Evolutionary conservation across 1,140 invertebrate species (phyloP), one percentile per base, ranked within the genome.

Genomic region (Teleopsis dalmanni): DNA sequence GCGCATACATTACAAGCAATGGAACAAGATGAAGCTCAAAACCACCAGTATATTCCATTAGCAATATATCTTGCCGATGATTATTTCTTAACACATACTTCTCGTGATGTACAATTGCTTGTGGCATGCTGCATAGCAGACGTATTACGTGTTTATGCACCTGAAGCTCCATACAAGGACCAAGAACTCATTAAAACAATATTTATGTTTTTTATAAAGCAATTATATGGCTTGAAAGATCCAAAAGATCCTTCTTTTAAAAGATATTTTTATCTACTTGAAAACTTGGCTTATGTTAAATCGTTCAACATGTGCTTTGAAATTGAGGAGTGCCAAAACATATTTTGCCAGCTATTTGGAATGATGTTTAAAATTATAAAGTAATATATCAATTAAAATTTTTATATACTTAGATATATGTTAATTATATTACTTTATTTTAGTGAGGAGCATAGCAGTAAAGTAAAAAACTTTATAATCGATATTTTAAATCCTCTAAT

Each of bases 291-390:
- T 9, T 98, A 95, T 73, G 94, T 97, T 18, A 98, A 98, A 70
- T 95, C 93, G 0, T 98, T 98, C 72, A 97, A 97, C 72, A 97
- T 98, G 85, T 98, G 95, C 72, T 94, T 98, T 70, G 95, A 98
- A 69, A 72, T 98, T 31, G 94, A 98, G 72, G 93, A 97, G 71
- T 95, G 88, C 59, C 91, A 97, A 73, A 91, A 95, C 72, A 96
- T 98, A 59, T 95, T 98, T 70, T 93, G 91, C 63, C 83, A 84
- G 33, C 76, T 98, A 1, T 97, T 97, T 73, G 84, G 85, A 40
- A 78, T 96, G n/a, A 95, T 98, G 80, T 97, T 98, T 70, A 88
- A 84, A 72, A 94, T 95, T 72, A 88, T 96, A 57, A 96, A 93
- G 90, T 95, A 73, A 84, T 59, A 42, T 33, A 10, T 27, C 8